These are phyloP conservation scores for Drosophila nr. perissopoda DNA, from an alignment of 2,888 invertebrate genomes.

Conservation along the genomic window DNA sequence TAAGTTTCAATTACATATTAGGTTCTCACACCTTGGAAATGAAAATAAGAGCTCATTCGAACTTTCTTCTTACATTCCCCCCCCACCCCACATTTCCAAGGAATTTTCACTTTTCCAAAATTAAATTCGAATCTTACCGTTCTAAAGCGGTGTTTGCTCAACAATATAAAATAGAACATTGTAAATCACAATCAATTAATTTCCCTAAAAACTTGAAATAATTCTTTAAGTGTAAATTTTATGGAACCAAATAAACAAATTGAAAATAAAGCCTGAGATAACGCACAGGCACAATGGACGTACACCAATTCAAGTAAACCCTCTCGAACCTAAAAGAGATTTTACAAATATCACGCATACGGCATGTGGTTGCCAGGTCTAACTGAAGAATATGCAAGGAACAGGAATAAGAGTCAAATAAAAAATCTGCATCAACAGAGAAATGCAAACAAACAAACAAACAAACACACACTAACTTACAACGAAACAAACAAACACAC, in stretches of 20 bases:
- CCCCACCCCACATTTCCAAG: not conserved
- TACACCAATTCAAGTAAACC: not conserved
- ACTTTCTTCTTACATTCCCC: not conserved
- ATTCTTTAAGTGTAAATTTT: not conserved
- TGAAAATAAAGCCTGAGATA: not conserved
- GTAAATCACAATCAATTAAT: not conserved
- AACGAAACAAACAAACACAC: constrained; percentile 17
- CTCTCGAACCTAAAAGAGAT: not conserved
- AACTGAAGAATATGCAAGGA: not conserved
- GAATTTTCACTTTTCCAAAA: not conserved
- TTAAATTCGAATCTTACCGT: not conserved
- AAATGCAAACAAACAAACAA: constrained; percentile 18
- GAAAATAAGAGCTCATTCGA: not conserved
- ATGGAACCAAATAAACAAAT: not conserved
- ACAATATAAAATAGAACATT: not conserved
- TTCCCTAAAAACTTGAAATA: not conserved
- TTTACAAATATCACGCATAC: constrained; percentile 41
- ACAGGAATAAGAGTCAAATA: constrained; percentile 9
- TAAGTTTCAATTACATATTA: not conserved
- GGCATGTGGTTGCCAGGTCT: constrained; percentile 22
- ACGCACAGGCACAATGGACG: not conserved
- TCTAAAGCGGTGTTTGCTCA: not conserved
- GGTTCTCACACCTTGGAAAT: not conserved
- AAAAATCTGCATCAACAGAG: constrained; percentile 14
- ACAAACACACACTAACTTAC: not conserved